Percentiles rank a stretch among this genome's conserved stretches.
Evolutionary conservation across 2,888 invertebrate genomes (phyloP).

Genomic region (Myopa testacea): DNA sequence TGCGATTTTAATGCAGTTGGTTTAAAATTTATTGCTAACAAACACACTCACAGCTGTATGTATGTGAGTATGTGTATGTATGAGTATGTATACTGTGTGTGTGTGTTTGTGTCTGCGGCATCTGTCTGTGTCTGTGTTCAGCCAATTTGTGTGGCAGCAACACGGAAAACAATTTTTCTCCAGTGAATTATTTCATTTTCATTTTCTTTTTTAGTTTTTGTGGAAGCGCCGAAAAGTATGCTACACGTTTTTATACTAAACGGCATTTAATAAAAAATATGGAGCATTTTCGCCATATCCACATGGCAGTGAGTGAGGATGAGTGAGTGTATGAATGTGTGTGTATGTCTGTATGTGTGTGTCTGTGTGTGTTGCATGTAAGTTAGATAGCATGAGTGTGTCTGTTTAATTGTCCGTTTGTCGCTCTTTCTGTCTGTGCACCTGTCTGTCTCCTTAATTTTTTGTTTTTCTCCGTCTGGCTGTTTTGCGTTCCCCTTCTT

Average conservation of each 20-base stretch:
- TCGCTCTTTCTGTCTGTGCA: neutral
- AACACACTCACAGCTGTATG: too few relatives aligned
- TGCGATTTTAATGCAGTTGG: neutral
- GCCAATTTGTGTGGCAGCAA: neutral
- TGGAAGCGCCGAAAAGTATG: neutral
- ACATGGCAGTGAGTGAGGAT: too few relatives aligned
- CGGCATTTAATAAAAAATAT: constrained; percentile 4
- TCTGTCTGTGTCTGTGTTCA: neutral
- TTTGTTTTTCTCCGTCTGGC: neutral
- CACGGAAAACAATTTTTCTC: constrained; percentile 5
- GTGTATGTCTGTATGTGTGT: constrained; percentile 36
- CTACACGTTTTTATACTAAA: constrained; percentile 13
- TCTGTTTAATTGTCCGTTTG: neutral
- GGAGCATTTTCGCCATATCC: neutral
- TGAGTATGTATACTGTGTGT: constrained; percentile 40
- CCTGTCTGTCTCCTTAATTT: neutral
- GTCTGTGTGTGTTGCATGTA: constrained; percentile 33
- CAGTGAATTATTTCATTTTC: neutral
- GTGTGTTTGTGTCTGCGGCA: neutral
- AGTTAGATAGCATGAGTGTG: constrained; percentile 39
- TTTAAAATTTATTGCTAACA: too few relatives aligned
- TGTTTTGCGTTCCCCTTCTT: neutral
- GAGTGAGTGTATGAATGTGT: constrained; percentile 16
- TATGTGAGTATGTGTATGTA: too few relatives aligned
- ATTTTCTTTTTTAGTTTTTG: neutral